Conservation (phyloP, 2,888 invertebrate species). For the Zhuqinia jingwanae region DNA sequence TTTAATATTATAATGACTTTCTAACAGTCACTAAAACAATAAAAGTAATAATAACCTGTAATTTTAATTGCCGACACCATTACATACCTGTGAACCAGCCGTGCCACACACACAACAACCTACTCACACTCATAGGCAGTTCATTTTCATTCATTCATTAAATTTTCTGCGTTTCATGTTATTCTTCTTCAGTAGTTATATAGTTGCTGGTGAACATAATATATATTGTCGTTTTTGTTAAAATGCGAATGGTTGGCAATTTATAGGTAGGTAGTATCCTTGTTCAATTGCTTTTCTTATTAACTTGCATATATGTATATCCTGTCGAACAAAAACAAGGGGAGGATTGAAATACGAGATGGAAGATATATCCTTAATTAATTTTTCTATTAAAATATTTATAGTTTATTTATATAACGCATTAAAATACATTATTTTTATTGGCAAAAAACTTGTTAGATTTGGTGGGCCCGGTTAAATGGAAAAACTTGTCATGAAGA, state of each 20-base stretch:
- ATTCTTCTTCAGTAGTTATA: slow-evolving; percentile 1
- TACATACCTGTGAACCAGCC: background rate
- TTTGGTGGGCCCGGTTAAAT: background rate
- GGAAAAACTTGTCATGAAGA: slow-evolving; percentile 2
- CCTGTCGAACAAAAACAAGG: too few relatives aligned
- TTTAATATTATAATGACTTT: slow-evolving; percentile 28
- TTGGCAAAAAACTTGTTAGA: background rate
- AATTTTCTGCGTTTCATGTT: too few relatives aligned
- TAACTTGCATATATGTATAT: too few relatives aligned
- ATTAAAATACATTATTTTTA: slow-evolving; percentile 17
- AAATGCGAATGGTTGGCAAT: too few relatives aligned
- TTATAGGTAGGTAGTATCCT: too few relatives aligned
- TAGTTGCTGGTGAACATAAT: too few relatives aligned
- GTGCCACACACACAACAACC: background rate
- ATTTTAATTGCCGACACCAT: slow-evolving; percentile 60
- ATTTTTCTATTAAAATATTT: background rate
- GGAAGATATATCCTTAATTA: background rate
- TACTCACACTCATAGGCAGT: background rate
- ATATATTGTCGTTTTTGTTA: too few relatives aligned
- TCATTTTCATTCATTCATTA: too few relatives aligned
- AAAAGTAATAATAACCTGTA: slow-evolving; percentile 53
- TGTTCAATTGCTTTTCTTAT: too few relatives aligned
- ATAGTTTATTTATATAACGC: background rate
- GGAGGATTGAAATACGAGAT: too few relatives aligned
- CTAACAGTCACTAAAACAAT: slow-evolving; percentile 33